Evolutionary conservation across 2,888 invertebrate species (phyloP), one percentile per base, ranked within the genome.

Genomic region (Plebejus anna): DNA sequence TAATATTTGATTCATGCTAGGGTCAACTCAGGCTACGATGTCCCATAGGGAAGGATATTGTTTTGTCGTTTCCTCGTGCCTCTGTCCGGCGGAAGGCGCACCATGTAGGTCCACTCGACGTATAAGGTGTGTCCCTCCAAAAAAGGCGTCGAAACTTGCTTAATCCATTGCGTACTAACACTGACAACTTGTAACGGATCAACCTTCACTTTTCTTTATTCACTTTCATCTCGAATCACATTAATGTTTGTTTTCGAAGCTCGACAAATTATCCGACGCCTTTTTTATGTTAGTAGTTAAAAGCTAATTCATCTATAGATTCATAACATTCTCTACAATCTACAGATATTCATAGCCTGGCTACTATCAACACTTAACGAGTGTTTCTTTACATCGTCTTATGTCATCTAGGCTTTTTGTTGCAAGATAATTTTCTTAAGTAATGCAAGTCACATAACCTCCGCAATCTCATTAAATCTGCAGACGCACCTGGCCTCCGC

Each of bases 41-140:
- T 47, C 61, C 38, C 32, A 70, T 66, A 36, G 71, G 71, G 59
- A 59, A 76, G 76, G 71, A 75, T 75, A 75, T 75, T 51, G 75
- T 47, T 75, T 66, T 28, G 51, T 70, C 78, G 78, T 80, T 80
- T 81, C 79, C 80, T 80, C 57, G 79, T 77, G 77, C 70, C 80
- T 84, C 82, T 84, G 86, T 85, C 86, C 87, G 87, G 87, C 90
- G 90, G 90, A 90, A 89, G 87, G 86, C 87, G 82, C 83, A 73
- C 88, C 89, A 84, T 88, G 86, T 83, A 76, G 84, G 79, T 51
- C 42, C 72, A 73, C 51, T 22, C 11, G n/a, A 32, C 55, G 51
- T 73, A 55, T 55, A 55, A 32, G 73, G 73, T 4, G 6, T 51
- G 73, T 82, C 81, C 84, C 79, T 82, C 88, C 86, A 81, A 83